Percentiles rank a stretch among this genome's conserved stretches.
Evolutionary conservation across 2,888 invertebrate species (phyloP).

Genomic region (Agonopterix heracliana): DNA sequence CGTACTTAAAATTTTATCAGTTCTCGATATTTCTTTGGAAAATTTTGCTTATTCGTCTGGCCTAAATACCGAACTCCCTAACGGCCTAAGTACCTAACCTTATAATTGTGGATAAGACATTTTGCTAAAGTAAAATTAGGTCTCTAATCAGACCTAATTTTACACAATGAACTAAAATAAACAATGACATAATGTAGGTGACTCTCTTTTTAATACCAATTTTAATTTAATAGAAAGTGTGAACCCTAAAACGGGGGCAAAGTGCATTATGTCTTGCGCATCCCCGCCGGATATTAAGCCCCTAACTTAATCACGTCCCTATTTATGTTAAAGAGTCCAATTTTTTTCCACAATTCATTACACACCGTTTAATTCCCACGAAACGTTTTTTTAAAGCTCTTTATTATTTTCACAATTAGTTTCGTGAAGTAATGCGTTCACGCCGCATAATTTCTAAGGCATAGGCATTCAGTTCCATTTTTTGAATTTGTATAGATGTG

Average conservation of each 20-base stretch:
- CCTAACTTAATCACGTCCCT: slow-evolving; percentile 67
- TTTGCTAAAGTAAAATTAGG: too few relatives aligned
- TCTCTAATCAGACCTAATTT: too few relatives aligned
- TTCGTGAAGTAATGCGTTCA: slow-evolving; percentile 67
- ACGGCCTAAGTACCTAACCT: too few relatives aligned
- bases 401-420: slow-evolving; percentile 59
- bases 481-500: slow-evolving; percentile 45
- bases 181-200: too few relatives aligned
- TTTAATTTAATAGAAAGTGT: slow-evolving; percentile 2
- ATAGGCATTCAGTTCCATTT: slow-evolving; percentile 36
- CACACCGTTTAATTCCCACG: slow-evolving; percentile 63
- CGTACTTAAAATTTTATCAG: too few relatives aligned
- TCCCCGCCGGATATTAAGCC: slow-evolving; percentile 66
- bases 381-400: slow-evolving; percentile 37
- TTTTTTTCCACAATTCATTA: slow-evolving; percentile 64
- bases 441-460: slow-evolving; percentile 63
- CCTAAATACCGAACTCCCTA: too few relatives aligned
- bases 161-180: too few relatives aligned
- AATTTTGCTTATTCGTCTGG: too few relatives aligned
- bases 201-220: too few relatives aligned
- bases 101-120: too few relatives aligned
- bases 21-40: too few relatives aligned
- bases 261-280: slow-evolving; percentile 65
- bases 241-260: slow-evolving; percentile 39
- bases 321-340: slow-evolving; percentile 51